Conservation (phyloP, 2,797 vertebrate species). For the Sebastes steindachneri region DNA sequence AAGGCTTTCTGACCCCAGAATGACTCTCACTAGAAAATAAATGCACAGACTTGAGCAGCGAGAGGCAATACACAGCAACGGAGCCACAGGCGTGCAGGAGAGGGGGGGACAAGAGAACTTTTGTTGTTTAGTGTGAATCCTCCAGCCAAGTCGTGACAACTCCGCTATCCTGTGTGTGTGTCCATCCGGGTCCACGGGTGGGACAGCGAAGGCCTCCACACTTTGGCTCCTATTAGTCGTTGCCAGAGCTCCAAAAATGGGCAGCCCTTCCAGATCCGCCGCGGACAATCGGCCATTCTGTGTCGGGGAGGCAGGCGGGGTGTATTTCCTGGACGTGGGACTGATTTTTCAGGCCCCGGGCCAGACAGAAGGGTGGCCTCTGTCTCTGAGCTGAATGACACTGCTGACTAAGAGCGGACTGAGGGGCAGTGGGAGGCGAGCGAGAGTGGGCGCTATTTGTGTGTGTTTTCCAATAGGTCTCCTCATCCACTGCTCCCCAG, state of each 20-base stretch:
- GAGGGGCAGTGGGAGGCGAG: constrained; percentile 62
- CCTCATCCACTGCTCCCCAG: constrained; percentile 44
- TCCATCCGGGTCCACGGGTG: constrained; percentile 63
- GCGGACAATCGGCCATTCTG: constrained; percentile 83
- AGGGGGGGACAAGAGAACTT: constrained; percentile 62
- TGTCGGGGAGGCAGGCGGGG: constrained; percentile 71
- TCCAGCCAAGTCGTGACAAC: constrained; percentile 71
- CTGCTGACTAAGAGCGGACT: constrained; percentile 73
- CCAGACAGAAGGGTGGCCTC: constrained; percentile 85
- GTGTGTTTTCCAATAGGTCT: constrained; percentile 61
- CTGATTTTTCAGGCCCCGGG: constrained; percentile 81
- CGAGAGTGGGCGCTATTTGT: constrained; percentile 65
- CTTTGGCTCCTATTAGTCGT: constrained; percentile 66
- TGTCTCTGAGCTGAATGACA: constrained; percentile 81
- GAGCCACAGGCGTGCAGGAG: constrained; percentile 23
- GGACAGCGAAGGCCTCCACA: constrained; percentile 67
- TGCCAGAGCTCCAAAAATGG: constrained; percentile 83
- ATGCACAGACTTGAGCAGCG: background rate
- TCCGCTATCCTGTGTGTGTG: constrained; percentile 61
- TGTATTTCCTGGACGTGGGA: constrained; percentile 84
- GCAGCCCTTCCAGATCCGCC: constrained; percentile 82
- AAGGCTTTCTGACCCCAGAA: constrained; percentile 48
- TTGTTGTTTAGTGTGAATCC: constrained; percentile 70
- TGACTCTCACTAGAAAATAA: constrained; percentile 33
- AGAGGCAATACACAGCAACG: constrained; percentile 27